phyloP scores from a whole-genome alignment of 2,113 vertebrate genomes.

The Gallinago paraguaiae region DNA sequence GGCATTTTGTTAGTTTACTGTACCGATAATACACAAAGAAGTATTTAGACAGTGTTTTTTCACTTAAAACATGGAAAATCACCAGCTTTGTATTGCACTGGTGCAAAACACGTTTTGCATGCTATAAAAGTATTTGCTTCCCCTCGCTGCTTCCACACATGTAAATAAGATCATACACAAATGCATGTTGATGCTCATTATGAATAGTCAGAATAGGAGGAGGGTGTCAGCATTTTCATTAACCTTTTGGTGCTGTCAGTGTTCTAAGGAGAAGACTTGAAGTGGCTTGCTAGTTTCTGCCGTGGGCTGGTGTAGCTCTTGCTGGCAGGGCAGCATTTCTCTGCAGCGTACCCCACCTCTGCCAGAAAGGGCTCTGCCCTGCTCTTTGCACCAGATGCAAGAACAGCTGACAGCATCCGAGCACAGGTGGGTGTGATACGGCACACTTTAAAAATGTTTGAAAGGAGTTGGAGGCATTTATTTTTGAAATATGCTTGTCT shows the following conservation, averaged over 20 bases:
- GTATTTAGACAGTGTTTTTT: constrained; percentile 11
- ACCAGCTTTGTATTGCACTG: neutral
- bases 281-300: neutral
- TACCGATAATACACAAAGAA: neutral
- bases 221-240: neutral
- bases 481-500: neutral
- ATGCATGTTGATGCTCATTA: neutral
- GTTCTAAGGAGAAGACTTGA: neutral
- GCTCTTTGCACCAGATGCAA: neutral
- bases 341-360: neutral
- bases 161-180: neutral
- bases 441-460: neutral
- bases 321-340: neutral
- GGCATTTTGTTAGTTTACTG: constrained; percentile 37
- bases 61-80: neutral
- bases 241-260: neutral
- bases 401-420: neutral
- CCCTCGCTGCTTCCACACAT: neutral
- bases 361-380: neutral
- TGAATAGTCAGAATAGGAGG: neutral
- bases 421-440: fast-evolving
- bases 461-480: neutral
- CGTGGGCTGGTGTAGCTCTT: neutral
- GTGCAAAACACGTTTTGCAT: neutral
- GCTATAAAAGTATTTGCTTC: neutral